These are phyloP conservation scores for Aplocera efformata DNA, from an alignment of 2,888 invertebrate species.

Conservation along the genomic window DNA sequence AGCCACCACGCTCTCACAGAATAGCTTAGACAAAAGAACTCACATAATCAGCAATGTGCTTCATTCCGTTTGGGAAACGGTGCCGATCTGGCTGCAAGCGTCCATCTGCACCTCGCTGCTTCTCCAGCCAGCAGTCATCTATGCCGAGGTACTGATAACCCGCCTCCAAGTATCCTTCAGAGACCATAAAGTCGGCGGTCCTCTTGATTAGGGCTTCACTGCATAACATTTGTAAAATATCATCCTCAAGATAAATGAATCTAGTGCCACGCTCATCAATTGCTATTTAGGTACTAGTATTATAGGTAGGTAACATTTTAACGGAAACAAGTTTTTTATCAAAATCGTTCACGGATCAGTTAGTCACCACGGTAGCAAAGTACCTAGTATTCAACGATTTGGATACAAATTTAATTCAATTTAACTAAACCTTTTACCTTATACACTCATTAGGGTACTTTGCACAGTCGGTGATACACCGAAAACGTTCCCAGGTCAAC, in stretches of 20 bases:
- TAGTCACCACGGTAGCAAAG: no score
- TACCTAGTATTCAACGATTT: no score
- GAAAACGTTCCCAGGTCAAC: conserved; percentile 85
- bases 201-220: conserved; percentile 83
- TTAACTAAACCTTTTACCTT: no score
- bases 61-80: conserved; percentile 88
- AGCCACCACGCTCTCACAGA: no score
- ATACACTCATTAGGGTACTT: conserved; percentile 83
- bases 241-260: no score
- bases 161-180: conserved; percentile 84
- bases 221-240: no score
- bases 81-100: conserved; percentile 82
- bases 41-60: conserved; percentile 86
- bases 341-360: no score
- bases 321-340: no score
- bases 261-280: no score
- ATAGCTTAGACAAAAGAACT: conserved; percentile 38
- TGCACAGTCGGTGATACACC: conserved; percentile 83
- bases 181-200: conserved; percentile 81
- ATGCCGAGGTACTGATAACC: conserved; percentile 88
- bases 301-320: no score
- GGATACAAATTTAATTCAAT: no score
- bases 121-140: conserved; percentile 89
- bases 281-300: no score
- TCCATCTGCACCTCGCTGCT: conserved; percentile 79